Evolutionary conservation across 1,140 invertebrate genomes (phyloP), one percentile per base, ranked within the genome.

Genomic region (Stenopsyche tienmushanensis): DNA sequence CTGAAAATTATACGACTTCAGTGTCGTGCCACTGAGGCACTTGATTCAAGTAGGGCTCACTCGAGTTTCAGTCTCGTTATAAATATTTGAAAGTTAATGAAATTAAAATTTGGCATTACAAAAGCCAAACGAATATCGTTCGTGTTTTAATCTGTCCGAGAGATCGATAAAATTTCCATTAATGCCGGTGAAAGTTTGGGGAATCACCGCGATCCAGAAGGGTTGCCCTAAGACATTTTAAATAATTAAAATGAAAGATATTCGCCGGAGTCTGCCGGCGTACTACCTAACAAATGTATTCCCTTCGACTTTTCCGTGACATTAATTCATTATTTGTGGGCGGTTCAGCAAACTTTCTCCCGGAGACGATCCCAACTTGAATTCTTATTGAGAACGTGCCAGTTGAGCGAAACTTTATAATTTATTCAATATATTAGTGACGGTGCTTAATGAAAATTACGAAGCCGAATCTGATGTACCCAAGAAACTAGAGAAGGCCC

Each of bases 311-410:
- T 20, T 47, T 47, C 45, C 45, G 15, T 47, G 45, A 15, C 45
- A 47, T 47, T 47, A 15, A 47, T 47, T 47, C 45, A 47, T 47
- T 47, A 47, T 47, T 47, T 20, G 45, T 8, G n/a, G n/a, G n/a
- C 45, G n/a, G n/a, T 47, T 47, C n/a, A 47, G n/a, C 45, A 47
- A 47, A 20, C n/a, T 20, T 34, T 7, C 7, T 5, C n/a, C 7
- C n/a, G 45, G 20, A 47, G 45, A 20, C n/a, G 45, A 47, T 47
- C 45, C 20, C 20, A 17, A 47, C n/a, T 47, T 47, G 45, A 20
- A 47, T 47, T 47, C n/a, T 47, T 47, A n/a, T n/a, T 47, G n/a
- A 15, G 45, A 15, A 47, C 29, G 29, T 34, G 45, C 45, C 20
- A 8, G 5, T 15, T 8, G 5, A 7, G 45, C 5, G 15, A 7